Percentiles rank a stretch among this genome's conserved stretches.
Conservation (phyloP, 2,797 vertebrate species). For the Bradypodion pumilum region DNA sequence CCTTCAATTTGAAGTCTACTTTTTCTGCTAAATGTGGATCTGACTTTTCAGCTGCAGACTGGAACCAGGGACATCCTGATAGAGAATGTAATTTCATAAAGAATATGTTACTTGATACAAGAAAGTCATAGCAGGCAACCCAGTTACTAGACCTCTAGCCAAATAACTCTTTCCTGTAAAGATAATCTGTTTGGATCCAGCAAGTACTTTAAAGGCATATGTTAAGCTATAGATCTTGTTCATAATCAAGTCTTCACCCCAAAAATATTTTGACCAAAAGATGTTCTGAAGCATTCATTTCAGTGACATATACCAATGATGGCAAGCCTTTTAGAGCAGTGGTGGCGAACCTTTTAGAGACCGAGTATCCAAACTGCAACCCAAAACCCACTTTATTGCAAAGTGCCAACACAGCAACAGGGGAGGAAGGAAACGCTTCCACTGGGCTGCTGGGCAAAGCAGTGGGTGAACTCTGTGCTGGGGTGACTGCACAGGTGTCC, state of each 20-base stretch:
- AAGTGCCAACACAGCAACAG: too few relatives aligned
- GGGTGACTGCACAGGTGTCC: too few relatives aligned
- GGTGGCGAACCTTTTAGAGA: too few relatives aligned
- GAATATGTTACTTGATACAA: slow-evolving; percentile 8
- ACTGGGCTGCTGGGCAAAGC: too few relatives aligned
- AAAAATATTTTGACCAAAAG: background rate
- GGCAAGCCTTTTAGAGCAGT: too few relatives aligned
- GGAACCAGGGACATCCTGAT: background rate
- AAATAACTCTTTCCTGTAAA: background rate
- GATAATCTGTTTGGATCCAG: background rate
- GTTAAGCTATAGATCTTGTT: background rate
- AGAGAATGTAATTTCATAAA: slow-evolving; percentile 19
- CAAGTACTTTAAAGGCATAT: background rate
- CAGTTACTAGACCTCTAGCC: background rate
- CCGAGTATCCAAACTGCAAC: too few relatives aligned
- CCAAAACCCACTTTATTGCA: too few relatives aligned
- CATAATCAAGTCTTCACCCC: background rate
- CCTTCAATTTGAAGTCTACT: slow-evolving; percentile 39
- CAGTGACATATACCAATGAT: too few relatives aligned
- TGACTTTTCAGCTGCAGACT: background rate
- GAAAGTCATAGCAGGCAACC: background rate
- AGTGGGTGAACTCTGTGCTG: too few relatives aligned
- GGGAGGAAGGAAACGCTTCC: too few relatives aligned
- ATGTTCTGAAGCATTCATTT: background rate
- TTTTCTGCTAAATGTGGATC: slow-evolving; percentile 36